Conservation (phyloP, 2,888 invertebrate species). For the Dasysyrphus albostriatus region DNA sequence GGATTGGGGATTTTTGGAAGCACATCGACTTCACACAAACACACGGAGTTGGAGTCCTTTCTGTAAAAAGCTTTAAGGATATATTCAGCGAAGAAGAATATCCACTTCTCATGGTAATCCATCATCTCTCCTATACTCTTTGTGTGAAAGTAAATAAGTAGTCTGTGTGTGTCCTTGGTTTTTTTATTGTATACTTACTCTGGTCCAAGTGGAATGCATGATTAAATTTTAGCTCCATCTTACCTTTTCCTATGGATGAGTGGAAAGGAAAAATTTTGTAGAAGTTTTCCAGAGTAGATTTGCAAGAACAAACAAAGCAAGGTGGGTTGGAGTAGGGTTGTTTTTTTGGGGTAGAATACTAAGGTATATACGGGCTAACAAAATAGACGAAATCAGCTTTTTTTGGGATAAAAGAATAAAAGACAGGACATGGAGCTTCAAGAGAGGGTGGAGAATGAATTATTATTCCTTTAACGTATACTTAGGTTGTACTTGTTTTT, state of each 20-base stretch:
- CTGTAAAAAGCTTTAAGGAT: conserved; percentile 35
- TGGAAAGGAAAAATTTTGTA: conserved; percentile 40
- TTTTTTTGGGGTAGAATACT: conserved; percentile 22
- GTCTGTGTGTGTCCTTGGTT: conserved; percentile 35
- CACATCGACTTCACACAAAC: conserved; percentile 24
- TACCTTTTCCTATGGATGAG: conserved; percentile 14
- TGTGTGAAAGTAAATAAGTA: conserved; percentile 68
- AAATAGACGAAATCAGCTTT: conserved; percentile 49
- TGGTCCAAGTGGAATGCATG: conserved; percentile 63
- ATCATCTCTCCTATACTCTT: conserved; percentile 60
- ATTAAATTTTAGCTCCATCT: conserved; percentile 67
- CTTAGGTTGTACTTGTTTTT: conserved; percentile 59
- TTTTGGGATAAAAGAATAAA: conserved; percentile 23
- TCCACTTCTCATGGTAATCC: conserved; percentile 66
- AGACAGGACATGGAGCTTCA: conserved; percentile 46
- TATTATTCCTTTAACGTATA: conserved; percentile 74
- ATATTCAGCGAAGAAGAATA: conserved; percentile 52
- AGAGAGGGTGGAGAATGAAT: conserved; percentile 68
- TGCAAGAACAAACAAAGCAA: conserved; percentile 20
- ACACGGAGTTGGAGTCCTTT: neutral
- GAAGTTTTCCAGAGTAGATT: conserved; percentile 48
- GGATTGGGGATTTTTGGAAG: conserved; percentile 52
- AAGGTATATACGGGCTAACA: conserved; percentile 8
- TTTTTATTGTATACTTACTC: conserved; percentile 38
- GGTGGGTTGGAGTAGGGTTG: conserved; percentile 6